A percentile compares a stretch with the other conserved stretches of the same genome.
Conservation (phyloP, 2,113 vertebrate genomes). For the Oncorhynchus gorbuscha region DNA sequence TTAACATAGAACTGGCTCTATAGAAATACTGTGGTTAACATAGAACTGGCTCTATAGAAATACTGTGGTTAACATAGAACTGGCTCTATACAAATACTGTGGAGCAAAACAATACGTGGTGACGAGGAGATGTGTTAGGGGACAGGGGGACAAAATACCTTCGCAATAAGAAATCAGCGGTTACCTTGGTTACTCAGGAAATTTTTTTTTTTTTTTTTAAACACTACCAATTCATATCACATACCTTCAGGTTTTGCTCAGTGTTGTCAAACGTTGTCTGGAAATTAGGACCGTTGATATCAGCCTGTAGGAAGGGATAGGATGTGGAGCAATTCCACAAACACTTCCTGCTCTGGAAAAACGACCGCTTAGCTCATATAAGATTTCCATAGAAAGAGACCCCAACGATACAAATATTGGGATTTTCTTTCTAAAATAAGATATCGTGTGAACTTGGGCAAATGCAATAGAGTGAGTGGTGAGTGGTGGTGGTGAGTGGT, state of each 20-base stretch:
- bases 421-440: too few species aligned
- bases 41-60: not conserved
- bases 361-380: too few species aligned
- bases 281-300: constrained; percentile 84
- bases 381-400: too few species aligned
- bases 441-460: too few species aligned
- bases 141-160: not conserved
- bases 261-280: constrained; percentile 84
- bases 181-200: not conserved
- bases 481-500: fast-evolving
- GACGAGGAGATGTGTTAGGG: not conserved
- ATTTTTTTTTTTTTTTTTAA: too few species aligned
- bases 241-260: constrained; percentile 89
- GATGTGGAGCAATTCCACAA: not conserved
- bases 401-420: too few species aligned
- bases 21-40: too few species aligned
- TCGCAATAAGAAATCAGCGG: not conserved
- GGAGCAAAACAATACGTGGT: not conserved
- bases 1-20: too few species aligned
- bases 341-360: not conserved
- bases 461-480: too few species aligned
- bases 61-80: not conserved
- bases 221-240: constrained; percentile 11
- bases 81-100: not conserved
- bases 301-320: constrained; percentile 73